These are phyloP conservation scores for Oxygymnocypris stewartii DNA, from an alignment of 2,113 vertebrate genomes.

Conservation along the genomic window DNA sequence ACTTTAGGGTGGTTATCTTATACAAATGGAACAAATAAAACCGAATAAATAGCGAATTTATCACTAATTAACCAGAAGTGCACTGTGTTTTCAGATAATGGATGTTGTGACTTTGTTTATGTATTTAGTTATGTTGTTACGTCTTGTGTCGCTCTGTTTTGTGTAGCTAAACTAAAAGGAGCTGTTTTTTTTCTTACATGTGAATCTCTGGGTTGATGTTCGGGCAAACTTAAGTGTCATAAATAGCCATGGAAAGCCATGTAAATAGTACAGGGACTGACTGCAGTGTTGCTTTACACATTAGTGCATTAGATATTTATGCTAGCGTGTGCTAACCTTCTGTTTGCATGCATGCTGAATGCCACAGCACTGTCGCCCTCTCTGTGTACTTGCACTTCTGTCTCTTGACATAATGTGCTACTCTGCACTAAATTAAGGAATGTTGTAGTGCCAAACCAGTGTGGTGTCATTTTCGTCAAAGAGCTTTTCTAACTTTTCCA, in stretches of 20 bases:
- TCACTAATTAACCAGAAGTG: conserved; percentile 24
- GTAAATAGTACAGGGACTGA: conserved; percentile 20
- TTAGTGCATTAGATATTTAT: conserved; percentile 16
- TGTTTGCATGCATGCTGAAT: conserved; percentile 45
- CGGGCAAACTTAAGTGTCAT: neutral
- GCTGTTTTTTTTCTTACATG: neutral
- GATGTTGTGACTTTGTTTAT: conserved; percentile 4
- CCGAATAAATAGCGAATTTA: neutral
- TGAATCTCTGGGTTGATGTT: conserved; percentile 5
- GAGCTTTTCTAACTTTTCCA: conserved; percentile 38
- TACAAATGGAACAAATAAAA: neutral
- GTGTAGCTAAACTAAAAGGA: neutral
- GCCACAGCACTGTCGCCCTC: conserved; percentile 11
- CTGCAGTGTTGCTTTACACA: neutral
- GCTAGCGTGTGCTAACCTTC: conserved; percentile 15
- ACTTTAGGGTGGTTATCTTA: neutral
- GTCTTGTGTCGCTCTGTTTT: neutral
- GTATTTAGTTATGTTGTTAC: neutral
- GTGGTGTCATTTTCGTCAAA: conserved; percentile 7
- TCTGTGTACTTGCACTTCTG: conserved; percentile 13
- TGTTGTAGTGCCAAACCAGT: conserved; percentile 29
- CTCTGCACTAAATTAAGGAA: conserved; percentile 24
- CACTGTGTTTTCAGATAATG: conserved; percentile 12
- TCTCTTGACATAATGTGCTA: conserved; percentile 31
- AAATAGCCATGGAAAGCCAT: neutral